phyloP scores from a whole-genome alignment of 2,113 vertebrate genomes.

The Hoplias malabaricus region DNA sequence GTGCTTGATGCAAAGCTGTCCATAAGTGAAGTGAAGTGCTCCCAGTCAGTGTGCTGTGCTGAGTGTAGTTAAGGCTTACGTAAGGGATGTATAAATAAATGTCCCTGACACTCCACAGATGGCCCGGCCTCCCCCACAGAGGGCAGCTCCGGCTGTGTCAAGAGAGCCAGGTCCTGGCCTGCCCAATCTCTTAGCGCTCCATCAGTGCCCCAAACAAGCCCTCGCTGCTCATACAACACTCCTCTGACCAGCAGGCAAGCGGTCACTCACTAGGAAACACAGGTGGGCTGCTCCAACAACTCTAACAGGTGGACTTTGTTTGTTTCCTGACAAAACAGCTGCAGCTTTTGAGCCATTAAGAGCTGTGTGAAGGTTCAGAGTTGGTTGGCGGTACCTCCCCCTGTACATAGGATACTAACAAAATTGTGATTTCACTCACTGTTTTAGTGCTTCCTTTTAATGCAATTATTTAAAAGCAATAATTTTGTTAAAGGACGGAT shows the following conservation, averaged over 20 bases:
- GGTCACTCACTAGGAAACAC: not conserved
- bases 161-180: constrained; percentile 10
- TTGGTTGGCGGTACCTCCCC: too few relatives aligned
- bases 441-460: too few relatives aligned
- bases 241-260: not conserved
- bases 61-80: constrained; percentile 38
- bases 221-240: constrained; percentile 16
- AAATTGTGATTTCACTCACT: too few relatives aligned
- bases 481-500: too few relatives aligned
- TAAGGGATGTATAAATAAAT: constrained; percentile 57
- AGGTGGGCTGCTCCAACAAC: not conserved
- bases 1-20: not conserved
- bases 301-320: constrained; percentile 17
- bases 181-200: constrained; percentile 9
- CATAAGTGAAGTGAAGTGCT: constrained; percentile 15
- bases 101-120: constrained; percentile 56
- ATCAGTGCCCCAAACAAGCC: constrained; percentile 20
- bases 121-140: constrained; percentile 49
- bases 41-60: not conserved
- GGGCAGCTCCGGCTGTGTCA: constrained; percentile 40
- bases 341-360: not conserved
- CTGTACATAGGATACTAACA: too few relatives aligned
- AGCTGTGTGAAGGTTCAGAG: not conserved
- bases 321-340: not conserved
- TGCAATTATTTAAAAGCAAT: too few relatives aligned